Evolutionary conservation across 2,888 invertebrate species (phyloP), one percentile per base, ranked within the genome.

Genomic region (Pandemis cinnamomeana): DNA sequence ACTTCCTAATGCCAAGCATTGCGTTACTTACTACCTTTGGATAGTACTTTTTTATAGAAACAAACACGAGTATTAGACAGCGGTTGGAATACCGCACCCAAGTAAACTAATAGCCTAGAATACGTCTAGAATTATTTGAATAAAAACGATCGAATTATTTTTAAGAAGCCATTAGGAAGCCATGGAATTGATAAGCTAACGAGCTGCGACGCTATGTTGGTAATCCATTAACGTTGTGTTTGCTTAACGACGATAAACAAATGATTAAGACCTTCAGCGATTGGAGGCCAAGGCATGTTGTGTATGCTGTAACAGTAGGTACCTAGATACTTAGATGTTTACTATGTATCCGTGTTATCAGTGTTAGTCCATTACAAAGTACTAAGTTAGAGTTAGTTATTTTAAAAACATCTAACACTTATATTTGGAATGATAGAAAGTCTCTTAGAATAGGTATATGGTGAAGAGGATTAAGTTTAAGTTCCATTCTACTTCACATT

Each of bases 1-100:
- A 72, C 44, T 72, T 69, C 67, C 66, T 69, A 42, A 64, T 48
- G 62, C 46, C 44, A 7, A 36, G 6, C 6, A 46, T 58, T n/a
- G 55, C 44, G n/a, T 11, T 27, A 72, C 75, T 73, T 76, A 66
- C 61, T 71, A 67, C 76, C 70, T 76, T 76, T 73, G n/a, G 72
- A 13, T 48, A 51, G 13, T 67, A 53, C 13, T 7, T 20, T 42
- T 58, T 64, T 36, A 10, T n/a, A 7, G 60, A 61, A 36, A 63
- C n/a, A 63, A 62, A 68, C 27, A 67, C 55, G 20, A 46, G 51
- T 63, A 48, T 69, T 20, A 48, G 64, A 69, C 69, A 44, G 53
- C 51, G 64, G 58, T 27, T 53, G 15, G 15, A 27, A 27, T 62
- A 61, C 41, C 61, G 61, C 61, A 41, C 61, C 61, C 36, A 61